Evolutionary conservation across 2,113 vertebrate species (phyloP), one percentile per base, ranked within the genome.

Genomic region (Choloepus hoffmanni): DNA sequence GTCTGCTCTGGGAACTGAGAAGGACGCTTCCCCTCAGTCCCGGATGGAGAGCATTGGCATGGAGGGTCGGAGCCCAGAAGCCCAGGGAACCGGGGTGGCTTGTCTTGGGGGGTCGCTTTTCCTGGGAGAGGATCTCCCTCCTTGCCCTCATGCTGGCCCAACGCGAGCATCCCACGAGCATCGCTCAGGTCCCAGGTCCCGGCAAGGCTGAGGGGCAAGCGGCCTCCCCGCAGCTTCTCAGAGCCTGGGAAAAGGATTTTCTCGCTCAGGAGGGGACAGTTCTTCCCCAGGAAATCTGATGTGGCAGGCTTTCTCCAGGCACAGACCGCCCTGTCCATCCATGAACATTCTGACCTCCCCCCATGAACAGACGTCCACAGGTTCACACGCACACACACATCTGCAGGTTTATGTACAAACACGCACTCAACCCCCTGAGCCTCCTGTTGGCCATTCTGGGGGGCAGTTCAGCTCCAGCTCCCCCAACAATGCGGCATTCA

Each of bases 1-100:
- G 97, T 97, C 96, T 97, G 97, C 97, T 58, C 96, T 98, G 98
- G 98, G 98, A 98, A 98, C 98, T 97, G 97, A 98, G 97, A 98
- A 96, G 94, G 98, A 98, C 97, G 93, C 96, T 96, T 98, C 98
- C 98, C 97, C 98, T 98, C 89, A 70, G 50, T 95, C 63, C 43
- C 93, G 92, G 96, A 97, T 45, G 63, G 96, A 96, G 89, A 94
- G 90, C 83, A 60, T 85, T 85, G 96, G 89, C 74, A 28, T 63
- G 79, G 96, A 97, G 92, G 96, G 86, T 43, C 95, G 50, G 84
- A 97, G 95, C 86, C 63, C 45, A 78, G 90, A 84, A 78, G 82
- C 84, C 8, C 2, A 11, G 68, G 94, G 94, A 88, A n/a, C 50
- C 13, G 74, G 58, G 68, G 28, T 48, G 9, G 50, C 63, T 83